phyloP scores from a whole-genome alignment of 2,113 vertebrate species.

The Larimichthys crocea region DNA sequence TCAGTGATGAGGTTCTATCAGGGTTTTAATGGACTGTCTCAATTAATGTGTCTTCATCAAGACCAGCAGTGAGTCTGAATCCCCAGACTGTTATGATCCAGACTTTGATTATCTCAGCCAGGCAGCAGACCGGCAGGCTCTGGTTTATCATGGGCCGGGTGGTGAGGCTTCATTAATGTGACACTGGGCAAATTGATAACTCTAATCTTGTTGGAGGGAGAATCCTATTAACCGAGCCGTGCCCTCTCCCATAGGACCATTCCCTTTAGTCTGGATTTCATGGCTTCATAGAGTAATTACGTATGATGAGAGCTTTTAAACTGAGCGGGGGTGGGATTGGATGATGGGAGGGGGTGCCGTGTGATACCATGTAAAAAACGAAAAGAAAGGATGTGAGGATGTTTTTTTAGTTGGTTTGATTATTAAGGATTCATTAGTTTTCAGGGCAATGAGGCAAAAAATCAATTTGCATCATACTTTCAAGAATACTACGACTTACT shows the following conservation, averaged over 20 bases:
- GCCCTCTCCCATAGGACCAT: constrained; percentile 26
- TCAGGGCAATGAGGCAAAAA: no score
- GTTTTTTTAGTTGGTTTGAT: background rate
- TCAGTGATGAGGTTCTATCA: background rate
- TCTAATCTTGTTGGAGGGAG: constrained; percentile 64
- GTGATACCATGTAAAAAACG: background rate
- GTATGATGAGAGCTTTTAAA: constrained; percentile 30
- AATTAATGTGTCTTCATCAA: constrained; percentile 34
- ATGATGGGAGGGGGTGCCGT: background rate
- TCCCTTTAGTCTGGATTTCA: constrained; percentile 44
- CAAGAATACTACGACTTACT: no score
- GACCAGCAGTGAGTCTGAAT: constrained; percentile 30
- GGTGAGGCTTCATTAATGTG: constrained; percentile 60
- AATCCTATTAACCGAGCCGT: constrained; percentile 54
- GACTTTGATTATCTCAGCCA: constrained; percentile 43
- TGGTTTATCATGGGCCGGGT: constrained; percentile 7
- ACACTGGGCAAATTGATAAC: constrained; percentile 62
- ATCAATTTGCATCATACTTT: no score
- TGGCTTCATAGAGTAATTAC: constrained; percentile 44
- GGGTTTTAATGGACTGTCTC: constrained; percentile 7
- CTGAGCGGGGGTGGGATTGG: background rate
- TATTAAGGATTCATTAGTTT: no score
- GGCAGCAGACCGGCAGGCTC: background rate
- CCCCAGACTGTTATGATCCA: constrained; percentile 47
- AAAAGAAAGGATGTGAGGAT: background rate